These are phyloP conservation scores for Nemoura dubitans DNA, from an alignment of 2,888 invertebrate genomes.

Conservation along the genomic window DNA sequence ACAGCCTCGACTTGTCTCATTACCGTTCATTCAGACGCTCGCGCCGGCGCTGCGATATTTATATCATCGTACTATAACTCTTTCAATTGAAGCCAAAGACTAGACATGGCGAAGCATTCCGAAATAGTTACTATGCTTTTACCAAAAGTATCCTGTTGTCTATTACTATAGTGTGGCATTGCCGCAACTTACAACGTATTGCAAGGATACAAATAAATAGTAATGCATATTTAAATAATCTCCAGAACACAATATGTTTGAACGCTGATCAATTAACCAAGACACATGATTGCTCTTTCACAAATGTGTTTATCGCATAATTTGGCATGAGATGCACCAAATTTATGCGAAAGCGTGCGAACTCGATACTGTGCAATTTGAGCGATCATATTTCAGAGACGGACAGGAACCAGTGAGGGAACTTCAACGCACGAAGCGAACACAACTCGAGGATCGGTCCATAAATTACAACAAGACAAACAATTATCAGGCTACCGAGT, in stretches of 20 bases:
- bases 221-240: no score
- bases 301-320: not conserved
- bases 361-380: not conserved
- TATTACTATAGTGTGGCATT: no score
- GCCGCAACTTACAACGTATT: no score
- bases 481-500: not conserved
- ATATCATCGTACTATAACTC: not conserved
- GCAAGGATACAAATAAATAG: no score
- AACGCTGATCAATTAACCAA: no score
- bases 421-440: not conserved
- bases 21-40: not conserved
- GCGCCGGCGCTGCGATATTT: not conserved
- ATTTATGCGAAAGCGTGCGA: not conserved
- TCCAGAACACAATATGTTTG: no score
- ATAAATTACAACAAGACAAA: not conserved
- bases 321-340: not conserved
- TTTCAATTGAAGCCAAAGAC: not conserved
- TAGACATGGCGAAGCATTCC: no score
- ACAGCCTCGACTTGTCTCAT: slow-evolving; percentile 12
- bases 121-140: no score
- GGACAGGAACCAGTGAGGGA: not conserved
- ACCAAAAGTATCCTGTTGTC: no score
- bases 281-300: no score
- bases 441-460: not conserved
- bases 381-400: not conserved